These are phyloP conservation scores for Gallinago jamesoni DNA, from an alignment of 2,113 vertebrate species.

Conservation along the genomic window DNA sequence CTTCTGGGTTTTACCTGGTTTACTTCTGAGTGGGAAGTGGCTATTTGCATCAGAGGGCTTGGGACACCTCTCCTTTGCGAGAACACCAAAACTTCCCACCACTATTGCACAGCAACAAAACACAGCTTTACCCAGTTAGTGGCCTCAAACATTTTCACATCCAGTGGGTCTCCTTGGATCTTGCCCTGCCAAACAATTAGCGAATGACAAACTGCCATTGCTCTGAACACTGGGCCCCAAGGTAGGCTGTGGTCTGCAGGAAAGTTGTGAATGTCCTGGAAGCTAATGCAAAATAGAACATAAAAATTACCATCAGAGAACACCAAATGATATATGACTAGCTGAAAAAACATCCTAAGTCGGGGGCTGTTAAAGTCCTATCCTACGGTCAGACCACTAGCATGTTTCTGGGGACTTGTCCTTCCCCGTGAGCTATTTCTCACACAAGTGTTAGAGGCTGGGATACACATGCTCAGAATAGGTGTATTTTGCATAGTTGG, in stretches of 20 bases:
- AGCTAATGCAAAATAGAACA: slow-evolving; percentile 20
- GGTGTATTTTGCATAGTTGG: background rate
- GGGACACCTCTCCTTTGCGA: background rate
- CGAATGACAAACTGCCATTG: slow-evolving; percentile 70
- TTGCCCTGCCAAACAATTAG: slow-evolving; percentile 62
- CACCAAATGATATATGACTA: background rate
- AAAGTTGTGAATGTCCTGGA: slow-evolving; percentile 56
- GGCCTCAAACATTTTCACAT: slow-evolving; percentile 74
- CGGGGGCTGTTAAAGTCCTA: background rate
- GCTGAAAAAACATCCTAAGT: background rate
- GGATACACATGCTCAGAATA: background rate
- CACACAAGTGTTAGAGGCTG: background rate
- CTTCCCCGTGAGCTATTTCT: background rate
- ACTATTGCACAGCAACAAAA: background rate
- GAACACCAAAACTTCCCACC: background rate
- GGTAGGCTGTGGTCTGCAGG: background rate
- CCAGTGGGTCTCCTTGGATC: slow-evolving; percentile 73
- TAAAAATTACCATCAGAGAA: background rate
- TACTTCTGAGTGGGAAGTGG: background rate
- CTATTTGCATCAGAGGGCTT: background rate
- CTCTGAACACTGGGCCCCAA: slow-evolving; percentile 56
- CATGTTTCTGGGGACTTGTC: background rate
- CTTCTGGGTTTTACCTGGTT: background rate
- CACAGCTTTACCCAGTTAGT: slow-evolving; percentile 67
- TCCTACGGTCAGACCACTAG: background rate